Evolutionary conservation across 1,140 invertebrate genomes (phyloP), one percentile per base, ranked within the genome.

Genomic region (Sarcophaga bullata): DNA sequence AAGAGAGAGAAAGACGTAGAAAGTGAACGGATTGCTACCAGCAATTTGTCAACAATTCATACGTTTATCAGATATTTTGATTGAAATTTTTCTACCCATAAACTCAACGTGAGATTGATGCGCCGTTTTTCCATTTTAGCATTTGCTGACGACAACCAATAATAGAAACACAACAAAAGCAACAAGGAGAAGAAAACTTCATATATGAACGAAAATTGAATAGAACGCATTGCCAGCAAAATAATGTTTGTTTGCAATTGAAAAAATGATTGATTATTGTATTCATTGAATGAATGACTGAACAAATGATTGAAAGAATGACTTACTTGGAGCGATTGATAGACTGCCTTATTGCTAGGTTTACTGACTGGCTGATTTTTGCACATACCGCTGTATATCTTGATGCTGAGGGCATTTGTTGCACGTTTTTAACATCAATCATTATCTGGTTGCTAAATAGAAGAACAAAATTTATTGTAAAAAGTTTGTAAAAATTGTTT

Each of bases 41-140:
- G 19, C 62, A 68, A 68, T 68, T 68, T 68, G 62, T 68, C 62
- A 68, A n/a, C 62, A 68, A 68, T 68, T 68, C 62, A 68, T 68
- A 68, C 62, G 17, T 25, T 68, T 68, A 25, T 68, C 62, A 68
- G 62, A 19, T 68, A 8, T 68, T 68, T 25, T 68, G 62, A 68
- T 68, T 68, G 62, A 68, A 68, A 19, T 19, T 68, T 68, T 68
- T 68, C 7, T 68, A 68, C 9, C 17, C 17, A 68, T 17, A 68
- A 68, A 68, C 62, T 68, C 62, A 68, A 68, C 7, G 6, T 25
- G 62, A 68, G 62, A 68, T 68, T 68, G 62, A 68, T 68, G 62
- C 62, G n/a, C 11, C n/a, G 9, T 68, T 68, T 17, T 68, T 68
- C 10, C 62, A 25, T 8, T 10, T 6, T 7, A 13, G 13, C 13